Evolutionary conservation across 2,113 vertebrate genomes (phyloP).

Genomic region (Dolichotis patagonum): DNA sequence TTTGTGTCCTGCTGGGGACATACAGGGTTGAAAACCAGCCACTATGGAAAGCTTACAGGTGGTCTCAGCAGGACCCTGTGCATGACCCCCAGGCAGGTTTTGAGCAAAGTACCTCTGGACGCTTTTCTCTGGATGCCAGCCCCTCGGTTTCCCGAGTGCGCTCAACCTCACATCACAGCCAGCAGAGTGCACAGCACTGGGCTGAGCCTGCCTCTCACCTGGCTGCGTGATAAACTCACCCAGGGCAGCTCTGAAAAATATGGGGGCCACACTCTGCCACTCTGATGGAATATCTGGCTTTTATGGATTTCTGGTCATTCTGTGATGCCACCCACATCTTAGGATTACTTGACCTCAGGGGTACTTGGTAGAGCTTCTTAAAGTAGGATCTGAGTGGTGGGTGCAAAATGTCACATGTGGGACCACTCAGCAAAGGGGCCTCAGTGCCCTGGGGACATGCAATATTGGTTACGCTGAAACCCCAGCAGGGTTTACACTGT

Average conservation of each 20-base stretch:
- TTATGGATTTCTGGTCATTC: neutral
- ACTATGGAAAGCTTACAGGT: neutral
- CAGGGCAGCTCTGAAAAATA: neutral
- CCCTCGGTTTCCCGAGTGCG: fast-evolving
- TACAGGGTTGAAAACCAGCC: neutral
- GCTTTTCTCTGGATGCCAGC: fast-evolving
- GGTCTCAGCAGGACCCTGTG: fast-evolving
- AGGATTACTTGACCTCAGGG: neutral
- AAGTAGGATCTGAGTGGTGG: fast-evolving
- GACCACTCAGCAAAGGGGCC: neutral
- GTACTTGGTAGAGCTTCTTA: neutral
- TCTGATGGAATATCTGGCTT: neutral
- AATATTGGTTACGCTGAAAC: fast-evolving
- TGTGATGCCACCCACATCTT: fast-evolving
- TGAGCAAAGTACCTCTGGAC: neutral
- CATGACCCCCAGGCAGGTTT: fast-evolving
- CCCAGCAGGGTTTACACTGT: fast-evolving
- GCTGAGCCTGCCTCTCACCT: neutral
- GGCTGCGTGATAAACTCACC: no score
- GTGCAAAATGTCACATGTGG: fast-evolving
- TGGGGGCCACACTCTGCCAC: neutral
- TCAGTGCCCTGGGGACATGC: fast-evolving
- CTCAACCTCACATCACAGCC: neutral
- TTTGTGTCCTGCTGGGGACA: neutral
- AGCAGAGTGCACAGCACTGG: fast-evolving